Evolutionary conservation across 2,797 vertebrate genomes (phyloP), one percentile per base, ranked within the genome.

Genomic region (Coracias cyanogaster): DNA sequence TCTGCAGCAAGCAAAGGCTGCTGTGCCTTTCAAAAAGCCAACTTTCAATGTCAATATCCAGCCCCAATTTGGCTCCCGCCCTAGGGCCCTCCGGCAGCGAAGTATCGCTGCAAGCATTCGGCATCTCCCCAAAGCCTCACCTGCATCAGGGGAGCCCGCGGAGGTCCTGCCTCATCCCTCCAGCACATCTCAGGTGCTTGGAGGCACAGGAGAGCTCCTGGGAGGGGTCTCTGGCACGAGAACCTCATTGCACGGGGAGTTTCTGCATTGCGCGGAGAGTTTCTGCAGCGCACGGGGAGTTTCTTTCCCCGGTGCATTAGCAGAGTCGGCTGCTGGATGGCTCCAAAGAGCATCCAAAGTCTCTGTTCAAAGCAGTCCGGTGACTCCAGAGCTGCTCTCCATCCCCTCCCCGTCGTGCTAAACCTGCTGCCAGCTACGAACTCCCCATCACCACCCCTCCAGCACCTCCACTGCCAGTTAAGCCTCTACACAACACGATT

Each of bases 1-100:
- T 98, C 97, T 95, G 96, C 97, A 97, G 94, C 96, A 97, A 94
- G 96, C 96, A 94, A 97, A 96, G 93, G 92, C 98, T 97, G 97
- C 93, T 55, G 46, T 97, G 97, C 96, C 98, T 98, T 98, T 98
- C 97, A 98, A 94, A 98, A 94, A 97, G 90, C 92, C 97, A 98
- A 98, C 97, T 98, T 98, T 98, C 98, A 98, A 98, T 98, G 98
- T 98, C 98, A 98, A 83, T 94, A 98, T 94, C 94, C 89, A 94
- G 71, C 88, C 93, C 73, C 73, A 66, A 7, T 89, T 89, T 89
- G 76, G 92, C 79, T 95, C 61, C 92, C 8, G 33, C 91, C 81
- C 71, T 39, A 7, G 19, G 45, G 58, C 82, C 73, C 76, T 83
- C 52, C 0, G 0, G 58, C 82, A 73, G 37, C 16, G 1, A 57